Conservation (phyloP, 1,140 invertebrate genomes). For the Zaprionus davidi region DNA sequence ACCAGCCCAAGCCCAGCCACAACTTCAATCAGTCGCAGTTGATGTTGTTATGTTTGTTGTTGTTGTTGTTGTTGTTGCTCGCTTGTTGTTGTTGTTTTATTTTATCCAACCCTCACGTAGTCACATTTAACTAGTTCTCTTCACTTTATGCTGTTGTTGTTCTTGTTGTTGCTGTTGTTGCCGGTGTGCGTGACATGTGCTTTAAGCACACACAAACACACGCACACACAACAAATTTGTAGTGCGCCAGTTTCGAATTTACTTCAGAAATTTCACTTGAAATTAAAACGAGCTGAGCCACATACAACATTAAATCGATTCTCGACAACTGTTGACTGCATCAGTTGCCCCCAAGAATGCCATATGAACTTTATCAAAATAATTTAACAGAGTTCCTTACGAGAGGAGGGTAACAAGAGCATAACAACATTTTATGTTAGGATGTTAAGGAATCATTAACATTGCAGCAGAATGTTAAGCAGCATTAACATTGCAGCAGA, state of each 20-base stretch:
- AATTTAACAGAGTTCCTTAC: not conserved
- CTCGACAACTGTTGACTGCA: not conserved
- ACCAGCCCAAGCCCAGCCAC: slow-evolving; percentile 5
- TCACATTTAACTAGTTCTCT: slow-evolving; percentile 34
- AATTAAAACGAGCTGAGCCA: not conserved
- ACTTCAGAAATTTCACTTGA: slow-evolving; percentile 19
- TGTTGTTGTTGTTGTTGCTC: slow-evolving; percentile 8
- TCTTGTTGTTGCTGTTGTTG: slow-evolving; percentile 7
- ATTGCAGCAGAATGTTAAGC: too few relatives aligned
- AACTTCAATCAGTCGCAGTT: slow-evolving; percentile 15
- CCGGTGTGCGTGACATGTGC: slow-evolving; percentile 39
- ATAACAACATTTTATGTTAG: too few relatives aligned
- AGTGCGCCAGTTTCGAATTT: slow-evolving; percentile 12
- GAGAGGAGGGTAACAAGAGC: too few relatives aligned
- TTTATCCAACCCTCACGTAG: slow-evolving; percentile 31
- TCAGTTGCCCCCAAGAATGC: not conserved
- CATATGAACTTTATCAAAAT: too few relatives aligned
- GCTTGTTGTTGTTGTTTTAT: slow-evolving; percentile 9
- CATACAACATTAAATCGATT: not conserved
- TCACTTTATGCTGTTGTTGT: slow-evolving; percentile 2
- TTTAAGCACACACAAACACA: slow-evolving; percentile 5
- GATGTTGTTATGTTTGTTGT: slow-evolving; percentile 3
- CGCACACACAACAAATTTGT: slow-evolving; percentile 18
- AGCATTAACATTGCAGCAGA: too few relatives aligned
- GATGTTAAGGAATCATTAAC: too few relatives aligned